These are phyloP conservation scores for Ctena decussata DNA, from an alignment of 2,888 invertebrate species.

Conservation along the genomic window DNA sequence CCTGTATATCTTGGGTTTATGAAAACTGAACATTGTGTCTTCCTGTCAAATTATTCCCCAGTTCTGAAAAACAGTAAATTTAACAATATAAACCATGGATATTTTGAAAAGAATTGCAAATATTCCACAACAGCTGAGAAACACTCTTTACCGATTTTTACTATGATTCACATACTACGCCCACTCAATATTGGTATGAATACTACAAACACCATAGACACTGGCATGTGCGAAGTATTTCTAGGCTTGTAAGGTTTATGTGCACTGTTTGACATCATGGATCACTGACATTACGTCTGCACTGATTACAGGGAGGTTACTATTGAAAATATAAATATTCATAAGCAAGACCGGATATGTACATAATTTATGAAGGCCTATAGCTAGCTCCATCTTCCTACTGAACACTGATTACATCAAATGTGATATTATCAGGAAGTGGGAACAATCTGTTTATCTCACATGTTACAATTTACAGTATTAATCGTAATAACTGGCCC, in stretches of 20 bases:
- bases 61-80: not conserved
- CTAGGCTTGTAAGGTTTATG: conserved; percentile 25
- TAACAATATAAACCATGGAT: not conserved
- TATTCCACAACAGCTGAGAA: too few relatives aligned
- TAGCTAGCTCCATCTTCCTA: too few relatives aligned
- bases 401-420: too few relatives aligned
- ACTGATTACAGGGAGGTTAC: conserved; percentile 1
- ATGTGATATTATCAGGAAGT: too few relatives aligned
- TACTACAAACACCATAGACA: not conserved
- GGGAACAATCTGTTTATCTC: too few relatives aligned
- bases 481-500: too few relatives aligned
- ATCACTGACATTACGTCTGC: not conserved
- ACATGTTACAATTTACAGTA: too few relatives aligned
- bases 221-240: not conserved
- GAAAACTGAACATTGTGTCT: conserved; percentile 92
- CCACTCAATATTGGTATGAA: conserved; percentile 31
- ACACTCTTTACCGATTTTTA: too few relatives aligned
- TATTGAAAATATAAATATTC: not conserved
- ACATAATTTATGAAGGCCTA: too few relatives aligned
- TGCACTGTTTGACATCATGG: conserved; percentile 54
- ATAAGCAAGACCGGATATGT: not conserved
- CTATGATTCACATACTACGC: conserved; percentile 58
- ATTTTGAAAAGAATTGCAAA: not conserved
- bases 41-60: not conserved
- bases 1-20: conserved; percentile 93